These are phyloP conservation scores for Oryzias melastigma DNA, from an alignment of 2,113 vertebrate species.

Conservation along the genomic window DNA sequence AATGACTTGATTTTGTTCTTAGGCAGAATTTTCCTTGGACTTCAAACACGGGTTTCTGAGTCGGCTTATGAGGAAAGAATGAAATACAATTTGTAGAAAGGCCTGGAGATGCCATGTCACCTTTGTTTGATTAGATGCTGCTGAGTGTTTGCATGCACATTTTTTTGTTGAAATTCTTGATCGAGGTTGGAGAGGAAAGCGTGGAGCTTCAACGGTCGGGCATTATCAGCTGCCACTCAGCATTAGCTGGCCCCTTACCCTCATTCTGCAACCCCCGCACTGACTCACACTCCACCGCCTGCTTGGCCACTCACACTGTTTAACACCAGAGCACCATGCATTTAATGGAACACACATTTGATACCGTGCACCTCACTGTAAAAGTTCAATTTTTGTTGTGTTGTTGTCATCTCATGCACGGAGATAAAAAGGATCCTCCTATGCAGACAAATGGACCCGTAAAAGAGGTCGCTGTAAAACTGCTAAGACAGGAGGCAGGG, in stretches of 20 bases:
- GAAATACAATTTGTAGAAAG: conserved; percentile 65
- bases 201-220: conserved; percentile 71
- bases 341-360: conserved; percentile 66
- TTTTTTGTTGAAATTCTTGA: conserved; percentile 56
- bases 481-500: conserved; percentile 34
- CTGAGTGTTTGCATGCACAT: conserved; percentile 18
- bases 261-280: conserved; percentile 71
- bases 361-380: conserved; percentile 40
- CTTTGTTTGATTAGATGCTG: conserved; percentile 69
- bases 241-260: conserved; percentile 77
- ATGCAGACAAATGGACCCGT: conserved; percentile 51
- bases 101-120: conserved; percentile 64
- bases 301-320: conserved; percentile 70
- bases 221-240: conserved; percentile 83
- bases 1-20: conserved; percentile 33
- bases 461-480: conserved; percentile 35
- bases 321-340: conserved; percentile 61
- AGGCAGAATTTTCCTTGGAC: conserved; percentile 8
- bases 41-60: conserved; percentile 41
- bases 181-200: conserved; percentile 57
- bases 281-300: conserved; percentile 72
- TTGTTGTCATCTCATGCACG: conserved; percentile 10
- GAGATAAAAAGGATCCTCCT: conserved; percentile 21
- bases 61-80: conserved; percentile 49
- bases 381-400: conserved; percentile 39